Percentiles rank a stretch among this genome's conserved stretches.
Evolutionary conservation across 2,113 vertebrate genomes (phyloP).

Genomic region (Anthoscopus minutus): DNA sequence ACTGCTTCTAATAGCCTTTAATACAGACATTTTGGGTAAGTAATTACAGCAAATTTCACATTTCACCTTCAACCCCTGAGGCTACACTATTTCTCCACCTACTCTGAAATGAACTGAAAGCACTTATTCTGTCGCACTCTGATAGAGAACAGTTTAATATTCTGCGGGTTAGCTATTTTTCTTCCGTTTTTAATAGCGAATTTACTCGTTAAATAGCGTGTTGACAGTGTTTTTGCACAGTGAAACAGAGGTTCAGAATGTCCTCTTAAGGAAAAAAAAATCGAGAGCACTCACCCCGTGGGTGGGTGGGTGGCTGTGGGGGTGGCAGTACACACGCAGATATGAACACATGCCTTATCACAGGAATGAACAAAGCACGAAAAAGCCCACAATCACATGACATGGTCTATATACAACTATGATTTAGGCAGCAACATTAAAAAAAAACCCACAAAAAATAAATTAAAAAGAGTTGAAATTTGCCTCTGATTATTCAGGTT

Average conservation of each 20-base stretch:
- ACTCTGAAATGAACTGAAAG: constrained; percentile 79
- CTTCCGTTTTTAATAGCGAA: constrained; percentile 65
- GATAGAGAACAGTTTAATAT: constrained; percentile 73
- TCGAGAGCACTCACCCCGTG: not conserved
- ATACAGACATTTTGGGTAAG: constrained; percentile 86
- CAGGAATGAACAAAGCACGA: constrained; percentile 62
- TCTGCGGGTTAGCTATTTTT: constrained; percentile 55
- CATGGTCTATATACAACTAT: constrained; percentile 26
- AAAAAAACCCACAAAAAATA: not conserved
- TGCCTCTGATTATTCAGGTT: not conserved
- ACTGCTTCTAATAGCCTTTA: constrained; percentile 89
- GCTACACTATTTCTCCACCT: constrained; percentile 78
- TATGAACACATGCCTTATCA: constrained; percentile 53
- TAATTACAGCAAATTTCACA: constrained; percentile 87
- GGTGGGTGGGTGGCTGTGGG: not conserved
- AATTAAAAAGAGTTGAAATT: not conserved
- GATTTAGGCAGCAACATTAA: not conserved
- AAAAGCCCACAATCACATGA: constrained; percentile 58
- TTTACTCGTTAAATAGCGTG: constrained; percentile 59
- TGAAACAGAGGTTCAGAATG: constrained; percentile 47
- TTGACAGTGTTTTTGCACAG: constrained; percentile 42
- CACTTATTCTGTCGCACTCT: constrained; percentile 69
- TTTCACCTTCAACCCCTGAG: constrained; percentile 82
- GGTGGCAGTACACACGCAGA: constrained; percentile 14
- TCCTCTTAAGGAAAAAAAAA: not conserved